Base-by-base conservation (phyloP, 2,888 invertebrate genomes). In the Pyrrhia umbra region DNA sequence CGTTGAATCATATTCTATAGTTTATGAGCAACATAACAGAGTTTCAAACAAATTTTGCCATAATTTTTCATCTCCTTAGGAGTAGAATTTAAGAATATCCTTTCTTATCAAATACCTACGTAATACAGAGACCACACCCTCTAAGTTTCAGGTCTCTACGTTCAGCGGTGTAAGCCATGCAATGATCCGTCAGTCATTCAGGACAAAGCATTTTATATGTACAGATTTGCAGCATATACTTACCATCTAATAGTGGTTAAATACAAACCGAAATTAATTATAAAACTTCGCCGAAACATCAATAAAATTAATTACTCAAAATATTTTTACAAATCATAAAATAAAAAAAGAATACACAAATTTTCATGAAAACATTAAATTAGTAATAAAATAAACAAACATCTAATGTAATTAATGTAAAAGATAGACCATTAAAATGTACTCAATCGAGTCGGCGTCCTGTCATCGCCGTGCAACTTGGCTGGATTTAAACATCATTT, bases 331-430 rank as follows among this genome's bases (percentile, higher is more conserved):
- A 30, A 15, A 18, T 43, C 37, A 13, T 8, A 18, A 8, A 49
- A 15, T 45, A 18, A 16, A 30, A 42, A 73, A 55, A 64, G 60
- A 23, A n/a, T 18, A 40, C 6, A 51, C 15, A 20, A 49, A 61
- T 54, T 61, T 61, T 62, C 49, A 64, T 64, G 49, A 25, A 64
- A 47, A 42, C 56, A 67, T 77, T 54, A 76, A 72, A 75, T 52
- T n/a, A 6, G 1, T 15, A 57, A 61, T 74, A 61, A 74, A 47
- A 69, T 75, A 25, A 15, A 15, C 30, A 45, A 34, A 45, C 18
- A 45, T 56, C 30, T 50, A 37, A 57, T 55, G 30, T 40, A 75
- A 68, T 79, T 62, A 77, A 59, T 49, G 13, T 6, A n/a, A n/a
- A n/a, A n/a, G 9, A 65, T 45, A n/a, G 34, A 10, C 21, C 63